phyloP scores from a whole-genome alignment of 2,113 vertebrate species.

The Chitala chitala region DNA sequence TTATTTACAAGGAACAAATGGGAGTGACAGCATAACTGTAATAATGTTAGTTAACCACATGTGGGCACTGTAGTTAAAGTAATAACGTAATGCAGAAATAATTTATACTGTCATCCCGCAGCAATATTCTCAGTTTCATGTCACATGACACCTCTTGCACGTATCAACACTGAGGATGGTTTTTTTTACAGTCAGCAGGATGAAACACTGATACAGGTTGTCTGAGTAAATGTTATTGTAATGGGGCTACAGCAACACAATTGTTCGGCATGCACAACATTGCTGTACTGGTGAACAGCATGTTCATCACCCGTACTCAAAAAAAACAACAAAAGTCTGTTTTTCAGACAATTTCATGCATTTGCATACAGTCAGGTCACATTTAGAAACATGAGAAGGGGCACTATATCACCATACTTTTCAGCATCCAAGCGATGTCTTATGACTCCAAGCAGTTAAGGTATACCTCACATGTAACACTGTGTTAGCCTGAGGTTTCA shows the following conservation, averaged over 20 bases:
- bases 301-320: neutral
- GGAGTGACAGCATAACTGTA: neutral
- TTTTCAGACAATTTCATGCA: neutral
- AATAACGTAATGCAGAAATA: neutral
- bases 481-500: neutral
- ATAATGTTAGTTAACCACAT: conserved; percentile 2
- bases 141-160: too few relatives aligned
- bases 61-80: conserved; percentile 14
- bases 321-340: neutral
- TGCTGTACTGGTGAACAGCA: too few relatives aligned
- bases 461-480: neutral
- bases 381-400: neutral
- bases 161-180: too few relatives aligned
- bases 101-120: too few relatives aligned
- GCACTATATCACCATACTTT: neutral
- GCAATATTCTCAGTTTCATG: too few relatives aligned
- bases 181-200: too few relatives aligned
- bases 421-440: too few relatives aligned
- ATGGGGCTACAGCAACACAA: too few relatives aligned
- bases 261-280: neutral
- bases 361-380: neutral
- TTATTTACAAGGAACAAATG: neutral
- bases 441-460: neutral
- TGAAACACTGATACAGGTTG: too few relatives aligned
- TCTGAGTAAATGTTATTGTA: too few relatives aligned